Evolutionary conservation across 2,888 invertebrate species (phyloP).

Genomic region (Drosophila fungiperda): DNA sequence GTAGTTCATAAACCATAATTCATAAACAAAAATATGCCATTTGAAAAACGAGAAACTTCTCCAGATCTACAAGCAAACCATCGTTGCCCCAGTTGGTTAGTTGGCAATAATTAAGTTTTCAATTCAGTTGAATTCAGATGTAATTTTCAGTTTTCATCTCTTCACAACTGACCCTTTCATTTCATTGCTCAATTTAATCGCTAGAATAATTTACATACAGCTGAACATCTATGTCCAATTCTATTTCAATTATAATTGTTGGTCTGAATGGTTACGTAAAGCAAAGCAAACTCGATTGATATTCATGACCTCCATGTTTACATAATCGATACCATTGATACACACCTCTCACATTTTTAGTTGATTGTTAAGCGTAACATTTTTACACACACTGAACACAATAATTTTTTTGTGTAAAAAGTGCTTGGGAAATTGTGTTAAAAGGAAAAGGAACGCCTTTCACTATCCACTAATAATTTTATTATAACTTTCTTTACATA

Average conservation of each 20-base stretch:
- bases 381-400: neutral
- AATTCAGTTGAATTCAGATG: neutral
- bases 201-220: neutral
- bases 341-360: neutral
- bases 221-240: neutral
- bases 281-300: neutral
- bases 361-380: neutral
- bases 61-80: neutral
- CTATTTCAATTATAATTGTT: neutral
- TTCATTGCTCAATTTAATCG: neutral
- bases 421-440: neutral
- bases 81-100: neutral
- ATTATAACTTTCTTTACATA: neutral
- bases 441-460: neutral
- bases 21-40: neutral
- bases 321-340: neutral
- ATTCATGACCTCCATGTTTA: neutral
- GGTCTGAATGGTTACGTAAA: neutral
- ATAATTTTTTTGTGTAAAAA: neutral
- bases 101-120: neutral
- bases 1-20: neutral
- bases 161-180: neutral
- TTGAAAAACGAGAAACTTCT: neutral
- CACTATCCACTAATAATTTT: neutral
- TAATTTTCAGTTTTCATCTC: neutral